Conservation (phyloP, 2,797 vertebrate genomes). For the Rhabdophis nuchalis region DNA sequence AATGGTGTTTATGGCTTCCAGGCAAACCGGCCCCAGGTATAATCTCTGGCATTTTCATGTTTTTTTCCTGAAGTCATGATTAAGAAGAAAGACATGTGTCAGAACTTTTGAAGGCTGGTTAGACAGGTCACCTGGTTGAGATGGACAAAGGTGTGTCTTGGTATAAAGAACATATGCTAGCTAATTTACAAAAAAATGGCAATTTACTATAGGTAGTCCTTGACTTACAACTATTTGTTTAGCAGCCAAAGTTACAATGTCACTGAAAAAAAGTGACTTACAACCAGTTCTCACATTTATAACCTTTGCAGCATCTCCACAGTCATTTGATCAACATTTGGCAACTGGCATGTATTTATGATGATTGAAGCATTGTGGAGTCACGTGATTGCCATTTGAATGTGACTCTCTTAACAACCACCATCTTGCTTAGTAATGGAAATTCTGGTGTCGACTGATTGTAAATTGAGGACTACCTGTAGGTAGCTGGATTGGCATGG, state of each 20-base stretch:
- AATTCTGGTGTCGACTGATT: background rate
- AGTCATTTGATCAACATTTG: background rate
- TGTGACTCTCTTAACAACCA: background rate
- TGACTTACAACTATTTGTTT: background rate
- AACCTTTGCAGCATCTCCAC: background rate
- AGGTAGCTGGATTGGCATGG: background rate
- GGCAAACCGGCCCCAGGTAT: background rate
- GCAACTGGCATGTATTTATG: background rate
- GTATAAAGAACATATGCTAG: background rate
- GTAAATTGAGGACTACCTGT: background rate
- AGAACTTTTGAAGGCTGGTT: background rate
- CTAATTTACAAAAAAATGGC: background rate
- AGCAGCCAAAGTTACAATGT: background rate
- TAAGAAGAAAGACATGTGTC: background rate
- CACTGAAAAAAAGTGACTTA: background rate
- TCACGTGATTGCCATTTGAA: background rate
- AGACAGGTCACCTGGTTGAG: background rate
- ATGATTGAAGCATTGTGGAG: too few relatives aligned
- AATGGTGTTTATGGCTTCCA: too few relatives aligned
- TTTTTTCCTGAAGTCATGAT: background rate
- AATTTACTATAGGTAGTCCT: background rate
- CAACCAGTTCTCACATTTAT: background rate
- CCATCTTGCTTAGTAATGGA: background rate
- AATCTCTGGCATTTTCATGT: background rate
- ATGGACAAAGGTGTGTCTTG: background rate